These are phyloP conservation scores for Drosophila navojoa DNA, from an alignment of 1,140 invertebrate species.

Conservation along the genomic window DNA sequence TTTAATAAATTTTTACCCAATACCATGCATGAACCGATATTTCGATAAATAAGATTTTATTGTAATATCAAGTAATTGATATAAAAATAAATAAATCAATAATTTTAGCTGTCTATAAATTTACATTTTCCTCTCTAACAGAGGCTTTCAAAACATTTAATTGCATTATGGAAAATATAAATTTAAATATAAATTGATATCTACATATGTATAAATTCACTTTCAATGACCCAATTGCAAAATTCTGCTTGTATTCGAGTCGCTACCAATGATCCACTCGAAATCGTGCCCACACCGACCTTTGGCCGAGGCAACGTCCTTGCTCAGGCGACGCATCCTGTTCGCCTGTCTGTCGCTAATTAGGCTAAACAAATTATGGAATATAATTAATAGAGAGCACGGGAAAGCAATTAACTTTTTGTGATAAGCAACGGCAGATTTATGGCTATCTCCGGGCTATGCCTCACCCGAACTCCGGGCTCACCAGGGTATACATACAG, in stretches of 20 bases:
- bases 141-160: no score
- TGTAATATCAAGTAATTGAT: no score
- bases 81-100: no score
- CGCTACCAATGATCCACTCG: slow-evolving; percentile 25
- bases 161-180: no score
- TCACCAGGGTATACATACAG: not conserved
- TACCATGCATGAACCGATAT: no score
- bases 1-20: no score
- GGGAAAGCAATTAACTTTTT: slow-evolving; percentile 73
- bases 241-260: slow-evolving; percentile 8
- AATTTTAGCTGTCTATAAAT: no score
- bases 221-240: slow-evolving; percentile 8
- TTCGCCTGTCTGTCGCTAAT: slow-evolving; percentile 50
- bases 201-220: not conserved
- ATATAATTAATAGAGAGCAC: slow-evolving; percentile 76
- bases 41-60: no score
- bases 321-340: not conserved
- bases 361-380: slow-evolving; percentile 76
- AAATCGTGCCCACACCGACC: slow-evolving; percentile 2
- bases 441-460: slow-evolving; percentile 36
- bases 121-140: no score
- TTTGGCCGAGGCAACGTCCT: slow-evolving; percentile 21
- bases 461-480: not conserved
- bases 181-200: no score
- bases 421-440: slow-evolving; percentile 61